These are phyloP conservation scores for Anagyrus pseudococci DNA, from an alignment of 2,888 invertebrate genomes.

Conservation along the genomic window DNA sequence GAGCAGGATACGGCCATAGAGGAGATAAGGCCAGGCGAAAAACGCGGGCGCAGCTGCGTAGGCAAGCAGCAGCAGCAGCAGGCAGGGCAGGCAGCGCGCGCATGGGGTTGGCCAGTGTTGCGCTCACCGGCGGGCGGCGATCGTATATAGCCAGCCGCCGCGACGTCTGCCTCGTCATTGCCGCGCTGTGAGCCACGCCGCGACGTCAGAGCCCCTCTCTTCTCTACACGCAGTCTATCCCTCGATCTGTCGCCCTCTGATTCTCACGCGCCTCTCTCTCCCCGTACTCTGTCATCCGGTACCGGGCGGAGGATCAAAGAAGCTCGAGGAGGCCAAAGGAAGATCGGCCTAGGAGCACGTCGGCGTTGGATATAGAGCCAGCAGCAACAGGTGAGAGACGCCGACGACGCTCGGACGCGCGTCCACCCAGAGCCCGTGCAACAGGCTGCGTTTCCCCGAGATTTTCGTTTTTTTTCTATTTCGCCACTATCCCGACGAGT, in stretches of 20 bases:
- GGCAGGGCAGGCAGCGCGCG: too few species aligned
- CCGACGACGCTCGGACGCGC: neutral
- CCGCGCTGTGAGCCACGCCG: conserved; percentile 44
- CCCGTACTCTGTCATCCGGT: neutral
- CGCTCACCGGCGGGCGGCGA: conserved; percentile 31
- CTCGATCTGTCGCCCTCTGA: too few species aligned
- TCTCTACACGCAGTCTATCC: too few species aligned
- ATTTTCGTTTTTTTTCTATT: neutral
- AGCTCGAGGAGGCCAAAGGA: neutral
- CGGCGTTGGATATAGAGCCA: neutral
- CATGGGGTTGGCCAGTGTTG: too few species aligned
- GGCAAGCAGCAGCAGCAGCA: too few species aligned
- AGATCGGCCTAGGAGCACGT: neutral
- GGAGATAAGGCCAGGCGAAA: too few species aligned
- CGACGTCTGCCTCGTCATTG: conserved; percentile 55
- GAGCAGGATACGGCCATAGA: too few species aligned
- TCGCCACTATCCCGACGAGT: neutral
- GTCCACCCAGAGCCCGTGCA: neutral
- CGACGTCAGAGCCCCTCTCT: too few species aligned
- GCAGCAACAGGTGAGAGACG: conserved; percentile 37
- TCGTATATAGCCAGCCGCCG: conserved; percentile 57
- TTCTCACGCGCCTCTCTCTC: neutral
- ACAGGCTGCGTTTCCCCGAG: conserved; percentile 6
- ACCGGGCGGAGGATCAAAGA: neutral
- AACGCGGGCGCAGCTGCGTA: too few species aligned